Evolutionary conservation across 2,888 invertebrate species (phyloP), one percentile per base, ranked within the genome.

Genomic region (Epistrophe eligans): DNA sequence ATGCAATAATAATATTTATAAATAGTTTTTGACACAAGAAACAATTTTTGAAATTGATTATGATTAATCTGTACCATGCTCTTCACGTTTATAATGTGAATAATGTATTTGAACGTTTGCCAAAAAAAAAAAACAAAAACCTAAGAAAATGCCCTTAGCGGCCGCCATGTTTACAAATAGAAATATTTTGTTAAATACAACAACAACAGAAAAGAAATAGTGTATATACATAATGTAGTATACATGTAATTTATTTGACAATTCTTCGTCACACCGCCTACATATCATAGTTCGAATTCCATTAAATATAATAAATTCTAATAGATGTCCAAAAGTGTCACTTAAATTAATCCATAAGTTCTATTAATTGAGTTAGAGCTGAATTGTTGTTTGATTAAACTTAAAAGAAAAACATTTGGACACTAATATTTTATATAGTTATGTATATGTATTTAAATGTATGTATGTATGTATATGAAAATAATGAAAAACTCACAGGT

Each of bases 291-390:
- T 58, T 74, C 66, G 66, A 76, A 71, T 66, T 76, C 80, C 74
- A 76, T 76, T 66, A 71, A 72, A 66, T 76, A 76, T 76, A 76
- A 84, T 84, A 84, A 84, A 80, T 84, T 84, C 66, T 76, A 84
- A 84, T 80, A 84, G 80, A 84, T 66, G 84, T 84, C 84, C 50
- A 76, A 84, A 80, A 58, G 80, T 84, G 84, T 84, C 84, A 80
- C 58, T 84, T 66, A 76, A 80, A 84, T 80, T 84, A 67, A 76
- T 80, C 71, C 76, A 80, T 84, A 62, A 76, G 80, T 80, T 80
- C 80, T 76, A 76, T 76, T 76, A 71, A 76, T 72, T 38, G 11
- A 52, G 38, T 19, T 38, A 13, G 13, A n/a, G 4, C 50, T 76
- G 38, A 58, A 58, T 76, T 74, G 48, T 66, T 72, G 48, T 45